Evolutionary conservation across 2,113 vertebrate species (phyloP).

Genomic region (Xenopus tropicalis): DNA sequence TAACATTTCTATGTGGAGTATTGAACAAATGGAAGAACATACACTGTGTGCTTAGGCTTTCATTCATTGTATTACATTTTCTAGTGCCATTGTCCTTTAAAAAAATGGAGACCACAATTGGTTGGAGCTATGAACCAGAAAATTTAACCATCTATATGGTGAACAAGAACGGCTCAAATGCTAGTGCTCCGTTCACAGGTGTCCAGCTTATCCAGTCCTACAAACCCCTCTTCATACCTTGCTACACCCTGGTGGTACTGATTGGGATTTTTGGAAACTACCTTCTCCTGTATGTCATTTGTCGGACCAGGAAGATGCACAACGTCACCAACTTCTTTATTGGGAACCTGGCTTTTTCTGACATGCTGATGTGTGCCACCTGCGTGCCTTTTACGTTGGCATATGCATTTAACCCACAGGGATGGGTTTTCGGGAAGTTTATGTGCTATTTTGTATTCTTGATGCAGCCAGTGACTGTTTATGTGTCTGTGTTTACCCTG

Average conservation of each 20-base stretch:
- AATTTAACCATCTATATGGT: conserved; percentile 60
- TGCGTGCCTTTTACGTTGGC: conserved; percentile 83
- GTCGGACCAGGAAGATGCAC: conserved; percentile 83
- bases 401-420: conserved; percentile 79
- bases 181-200: conserved; percentile 67
- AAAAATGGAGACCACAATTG: conserved; percentile 38
- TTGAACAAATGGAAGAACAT: too few relatives aligned
- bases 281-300: conserved; percentile 81
- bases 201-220: conserved; percentile 82
- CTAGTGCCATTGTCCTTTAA: not conserved
- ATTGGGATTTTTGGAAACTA: conserved; percentile 80
- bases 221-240: conserved; percentile 80
- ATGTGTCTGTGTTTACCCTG: conserved; percentile 83
- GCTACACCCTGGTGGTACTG: conserved; percentile 76
- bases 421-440: conserved; percentile 83
- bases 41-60: too few relatives aligned
- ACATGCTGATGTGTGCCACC: conserved; percentile 84
- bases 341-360: conserved; percentile 83
- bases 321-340: conserved; percentile 88
- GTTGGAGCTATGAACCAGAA: conserved; percentile 16
- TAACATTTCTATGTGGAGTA: too few relatives aligned
- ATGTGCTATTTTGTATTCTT: conserved; percentile 85
- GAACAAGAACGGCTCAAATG: conserved; percentile 61
- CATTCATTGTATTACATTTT: too few relatives aligned
- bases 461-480: conserved; percentile 82